Percentiles rank a stretch among this genome's conserved stretches.
phyloP scores from a whole-genome alignment of 2,888 invertebrate genomes.

The Lasioglossum oenotherae region DNA sequence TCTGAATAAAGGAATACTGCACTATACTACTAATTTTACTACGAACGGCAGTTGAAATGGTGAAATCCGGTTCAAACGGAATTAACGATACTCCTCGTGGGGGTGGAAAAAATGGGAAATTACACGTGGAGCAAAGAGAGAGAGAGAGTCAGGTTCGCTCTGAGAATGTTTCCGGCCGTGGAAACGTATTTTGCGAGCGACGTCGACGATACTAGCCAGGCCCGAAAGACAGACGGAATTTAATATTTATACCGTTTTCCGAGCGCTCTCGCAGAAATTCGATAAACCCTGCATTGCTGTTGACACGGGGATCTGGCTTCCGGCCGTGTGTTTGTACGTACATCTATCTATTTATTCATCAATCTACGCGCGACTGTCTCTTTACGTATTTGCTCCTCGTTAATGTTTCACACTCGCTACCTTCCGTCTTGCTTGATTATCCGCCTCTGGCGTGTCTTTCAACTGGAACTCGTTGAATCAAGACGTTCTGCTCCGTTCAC shows the following conservation, averaged over 20 bases:
- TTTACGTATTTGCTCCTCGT: conserved; percentile 41
- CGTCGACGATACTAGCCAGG: neutral
- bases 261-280: neutral
- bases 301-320: neutral
- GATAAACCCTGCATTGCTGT: neutral
- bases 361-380: conserved; percentile 8
- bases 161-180: neutral
- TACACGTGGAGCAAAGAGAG: neutral
- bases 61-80: neutral
- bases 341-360: conserved; percentile 43
- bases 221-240: conserved; percentile 6
- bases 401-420: conserved; percentile 44
- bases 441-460: neutral
- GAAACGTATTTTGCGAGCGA: neutral
- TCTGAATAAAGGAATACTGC: too few species aligned
- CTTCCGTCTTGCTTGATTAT: conserved; percentile 16
- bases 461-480: neutral
- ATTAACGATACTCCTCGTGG: neutral
- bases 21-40: neutral
- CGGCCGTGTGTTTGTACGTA: neutral
- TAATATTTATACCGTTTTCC: conserved; percentile 30
- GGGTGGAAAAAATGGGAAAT: conserved; percentile 13
- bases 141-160: neutral
- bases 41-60: neutral
- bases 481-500: neutral